phyloP scores from a whole-genome alignment of 2,888 invertebrate genomes.

The Andrena trimmerana region DNA sequence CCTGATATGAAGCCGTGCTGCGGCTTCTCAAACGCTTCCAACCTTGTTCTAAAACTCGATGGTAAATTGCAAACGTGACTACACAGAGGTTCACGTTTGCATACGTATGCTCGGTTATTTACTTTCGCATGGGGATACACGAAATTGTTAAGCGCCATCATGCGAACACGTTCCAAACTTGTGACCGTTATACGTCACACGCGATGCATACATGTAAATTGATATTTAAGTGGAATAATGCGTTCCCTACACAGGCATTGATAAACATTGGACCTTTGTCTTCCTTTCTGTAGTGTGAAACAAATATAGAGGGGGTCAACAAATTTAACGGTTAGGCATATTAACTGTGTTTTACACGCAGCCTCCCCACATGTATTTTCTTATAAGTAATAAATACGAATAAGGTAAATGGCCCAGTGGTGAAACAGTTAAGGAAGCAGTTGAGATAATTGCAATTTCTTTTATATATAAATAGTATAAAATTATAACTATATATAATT shows the following conservation, averaged over 20 bases:
- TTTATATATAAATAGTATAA: too few relatives aligned
- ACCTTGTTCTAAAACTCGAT: conserved; percentile 55
- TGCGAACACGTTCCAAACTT: conserved; percentile 30
- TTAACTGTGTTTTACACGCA: too few relatives aligned
- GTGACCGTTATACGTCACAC: conserved; percentile 5
- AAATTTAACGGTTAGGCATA: too few relatives aligned
- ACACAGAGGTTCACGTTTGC: conserved; percentile 19
- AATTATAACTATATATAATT: too few relatives aligned
- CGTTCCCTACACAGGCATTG: too few relatives aligned
- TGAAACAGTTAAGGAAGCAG: too few relatives aligned
- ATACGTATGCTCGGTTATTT: conserved; percentile 38
- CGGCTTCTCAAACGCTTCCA: conserved; percentile 46
- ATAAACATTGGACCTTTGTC: neutral
- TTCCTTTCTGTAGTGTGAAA: neutral
- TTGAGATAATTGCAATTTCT: too few relatives aligned
- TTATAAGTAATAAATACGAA: too few relatives aligned
- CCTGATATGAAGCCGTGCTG: conserved; percentile 44
- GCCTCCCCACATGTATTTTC: too few relatives aligned
- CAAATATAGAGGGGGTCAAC: neutral
- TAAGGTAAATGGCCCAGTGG: too few relatives aligned
- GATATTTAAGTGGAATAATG: neutral
- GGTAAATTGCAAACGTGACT: conserved; percentile 59
- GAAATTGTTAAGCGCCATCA: conserved; percentile 53
- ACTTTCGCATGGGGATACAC: conserved; percentile 36
- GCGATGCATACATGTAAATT: conserved; percentile 2